Evolutionary conservation across 2,888 invertebrate species (phyloP), one percentile per base, ranked within the genome.

Genomic region (Gasteruption jaculator): DNA sequence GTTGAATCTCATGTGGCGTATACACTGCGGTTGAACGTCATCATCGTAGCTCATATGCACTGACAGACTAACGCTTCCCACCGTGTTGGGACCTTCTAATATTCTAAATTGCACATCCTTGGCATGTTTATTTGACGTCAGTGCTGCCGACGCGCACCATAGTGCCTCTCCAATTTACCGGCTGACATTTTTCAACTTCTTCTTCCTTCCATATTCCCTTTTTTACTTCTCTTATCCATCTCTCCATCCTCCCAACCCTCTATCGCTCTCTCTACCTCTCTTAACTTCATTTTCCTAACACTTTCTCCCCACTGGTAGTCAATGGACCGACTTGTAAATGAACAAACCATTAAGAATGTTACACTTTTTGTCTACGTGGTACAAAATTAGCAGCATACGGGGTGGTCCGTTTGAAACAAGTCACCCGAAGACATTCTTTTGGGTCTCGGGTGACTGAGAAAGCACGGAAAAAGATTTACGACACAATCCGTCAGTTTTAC

Each of bases 101-200:
- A 66, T 67, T 63, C 63, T 58, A 58, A 68, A 68, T 66, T 63
- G 63, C 63, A 56, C 57, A 49, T 53, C 48, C n/a, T 53, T 68
- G 68, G 63, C 68, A 68, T 68, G 63, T 69, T 69, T 69, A 69
- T 68, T 63, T 65, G 68, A 65, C 65, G 58, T 59, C 56, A 58
- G 54, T 46, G 63, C 63, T 65, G 67, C 66, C 63, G 63, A 58
- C 56, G 60, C 53, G 50, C 48, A 49, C 37, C 43, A 39, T 36
- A 37, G 32, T 24, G 43, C 45, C 42, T 24, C 45, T 50, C 57
- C 60, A 63, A 63, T 63, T 65, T 61, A 54, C 59, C 56, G 58
- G 53, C 56, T 58, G 60, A 63, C 60, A 60, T 60, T 62, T 59
- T 50, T 52, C 54, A 48, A 44, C 50, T 48, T 45, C 43, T 50